Percentiles rank a stretch among this genome's conserved stretches.
Conservation (phyloP, 2,113 vertebrate genomes). For the Pterocles orientalis region DNA sequence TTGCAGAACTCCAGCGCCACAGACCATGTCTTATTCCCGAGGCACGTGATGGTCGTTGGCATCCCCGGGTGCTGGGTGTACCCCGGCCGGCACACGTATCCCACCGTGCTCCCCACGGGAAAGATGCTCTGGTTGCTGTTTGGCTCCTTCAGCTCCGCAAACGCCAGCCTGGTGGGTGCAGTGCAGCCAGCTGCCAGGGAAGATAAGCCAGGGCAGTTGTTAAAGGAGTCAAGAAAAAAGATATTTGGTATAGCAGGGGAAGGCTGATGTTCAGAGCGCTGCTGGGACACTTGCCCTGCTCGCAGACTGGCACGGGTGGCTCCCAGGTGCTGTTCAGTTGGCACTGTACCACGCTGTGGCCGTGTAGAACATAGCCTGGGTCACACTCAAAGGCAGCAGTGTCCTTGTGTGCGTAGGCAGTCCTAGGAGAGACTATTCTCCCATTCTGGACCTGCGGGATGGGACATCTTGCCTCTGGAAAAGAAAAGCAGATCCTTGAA, state of each 20-base stretch:
- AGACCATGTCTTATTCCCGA: neutral
- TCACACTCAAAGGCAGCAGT: conserved; percentile 43
- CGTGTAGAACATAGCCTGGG: conserved; percentile 50
- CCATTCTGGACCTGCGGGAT: conserved; percentile 45
- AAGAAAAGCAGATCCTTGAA: neutral
- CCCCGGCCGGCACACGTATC: neutral
- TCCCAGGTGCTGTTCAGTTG: conserved; percentile 50
- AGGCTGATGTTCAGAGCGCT: fast-evolving
- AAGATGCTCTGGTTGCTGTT: neutral
- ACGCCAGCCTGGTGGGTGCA: neutral
- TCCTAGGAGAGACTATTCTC: neutral
- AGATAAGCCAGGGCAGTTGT: neutral
- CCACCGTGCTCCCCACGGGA: neutral
- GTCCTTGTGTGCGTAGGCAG: conserved; percentile 42
- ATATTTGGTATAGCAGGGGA: neutral
- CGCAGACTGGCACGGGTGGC: conserved; percentile 49
- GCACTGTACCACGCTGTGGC: conserved; percentile 34
- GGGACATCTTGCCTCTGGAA: conserved; percentile 35
- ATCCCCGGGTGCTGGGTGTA: neutral
- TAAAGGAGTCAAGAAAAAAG: neutral
- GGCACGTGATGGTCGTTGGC: neutral
- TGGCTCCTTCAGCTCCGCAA: conserved; percentile 21
- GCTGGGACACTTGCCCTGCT: conserved; percentile 46
- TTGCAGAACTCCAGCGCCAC: neutral
- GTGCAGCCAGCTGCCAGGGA: neutral